A percentile compares a stretch with the other conserved stretches of the same genome.
phyloP scores from a whole-genome alignment of 2,888 invertebrate species.

The Lycia hirtaria region DNA sequence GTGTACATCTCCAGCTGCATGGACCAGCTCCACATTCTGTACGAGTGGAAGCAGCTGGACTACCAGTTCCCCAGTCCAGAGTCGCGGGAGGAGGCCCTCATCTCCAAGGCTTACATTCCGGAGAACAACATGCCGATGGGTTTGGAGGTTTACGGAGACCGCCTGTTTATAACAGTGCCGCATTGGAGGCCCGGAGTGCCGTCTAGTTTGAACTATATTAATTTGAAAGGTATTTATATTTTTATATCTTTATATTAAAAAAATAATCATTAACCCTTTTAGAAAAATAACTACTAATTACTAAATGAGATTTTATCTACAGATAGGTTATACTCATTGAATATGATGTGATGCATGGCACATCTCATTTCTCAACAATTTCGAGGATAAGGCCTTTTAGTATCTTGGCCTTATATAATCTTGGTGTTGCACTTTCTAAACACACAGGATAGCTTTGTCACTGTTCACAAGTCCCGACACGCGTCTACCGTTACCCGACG shows the following conservation, averaged over 20 bases:
- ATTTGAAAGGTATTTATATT: slow-evolving; percentile 85
- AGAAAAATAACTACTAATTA: no score
- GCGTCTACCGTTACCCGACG: no score
- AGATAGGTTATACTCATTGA: no score
- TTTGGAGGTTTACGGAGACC: slow-evolving; percentile 88
- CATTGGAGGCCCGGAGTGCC: slow-evolving; percentile 91
- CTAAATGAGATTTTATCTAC: no score
- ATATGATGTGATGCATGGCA: no score
- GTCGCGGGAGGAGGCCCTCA: slow-evolving; percentile 85
- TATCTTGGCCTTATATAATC: no score
- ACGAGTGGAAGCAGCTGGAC: slow-evolving; percentile 91
- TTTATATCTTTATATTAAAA: background rate
- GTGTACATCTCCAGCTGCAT: slow-evolving; percentile 75
- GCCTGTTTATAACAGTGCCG: slow-evolving; percentile 90
- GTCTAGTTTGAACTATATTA: slow-evolving; percentile 90
- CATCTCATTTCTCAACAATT: no score
- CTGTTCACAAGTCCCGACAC: no score
- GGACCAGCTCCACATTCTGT: slow-evolving; percentile 89
- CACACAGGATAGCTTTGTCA: no score
- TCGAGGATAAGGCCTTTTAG: no score
- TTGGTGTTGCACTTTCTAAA: no score
- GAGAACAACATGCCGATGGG: slow-evolving; percentile 91
- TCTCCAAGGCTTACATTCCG: slow-evolving; percentile 86
- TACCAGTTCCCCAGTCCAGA: slow-evolving; percentile 87
- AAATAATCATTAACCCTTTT: no score